Evolutionary conservation across 1,140 invertebrate genomes (phyloP).

Genomic region (Magallana angulata): DNA sequence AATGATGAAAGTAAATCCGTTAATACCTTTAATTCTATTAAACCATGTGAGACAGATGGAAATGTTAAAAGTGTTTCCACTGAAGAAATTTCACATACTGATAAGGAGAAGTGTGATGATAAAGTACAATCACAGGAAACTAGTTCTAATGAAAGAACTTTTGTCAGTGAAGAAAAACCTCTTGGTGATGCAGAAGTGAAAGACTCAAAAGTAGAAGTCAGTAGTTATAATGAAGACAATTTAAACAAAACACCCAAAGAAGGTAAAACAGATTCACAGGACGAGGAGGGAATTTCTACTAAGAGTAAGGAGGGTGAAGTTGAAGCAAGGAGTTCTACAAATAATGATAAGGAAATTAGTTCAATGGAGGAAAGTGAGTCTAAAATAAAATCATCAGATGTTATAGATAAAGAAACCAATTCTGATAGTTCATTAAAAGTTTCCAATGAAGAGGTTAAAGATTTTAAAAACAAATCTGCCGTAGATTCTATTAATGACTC

Average conservation of each 20-base stretch:
- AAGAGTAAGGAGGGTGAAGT: no score
- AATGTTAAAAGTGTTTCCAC: constrained; percentile 29
- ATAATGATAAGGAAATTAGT: no score
- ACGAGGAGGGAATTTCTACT: not conserved
- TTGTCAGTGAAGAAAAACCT: not conserved
- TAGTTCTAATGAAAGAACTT: not conserved
- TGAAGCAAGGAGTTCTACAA: no score
- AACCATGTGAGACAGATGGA: constrained; percentile 7
- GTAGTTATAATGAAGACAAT: not conserved
- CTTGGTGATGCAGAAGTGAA: constrained; percentile 6
- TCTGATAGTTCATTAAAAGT: no score
- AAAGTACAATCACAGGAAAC: constrained; percentile 3
- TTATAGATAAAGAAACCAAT: no score
- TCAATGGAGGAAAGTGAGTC: not conserved
- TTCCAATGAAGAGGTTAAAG: no score
- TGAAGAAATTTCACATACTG: constrained; percentile 4
- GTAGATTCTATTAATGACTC: no score
- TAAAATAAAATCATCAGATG: not conserved
- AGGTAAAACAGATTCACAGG: not conserved
- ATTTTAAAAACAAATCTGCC: no score
- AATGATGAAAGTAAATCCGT: constrained; percentile 21
- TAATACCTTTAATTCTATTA: not conserved
- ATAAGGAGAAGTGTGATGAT: constrained; percentile 7
- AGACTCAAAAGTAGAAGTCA: not conserved
- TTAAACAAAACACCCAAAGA: not conserved